A percentile compares a stretch with the other conserved stretches of the same genome.
Conservation (phyloP, 2,888 invertebrate genomes). For the Trilocha varians region DNA sequence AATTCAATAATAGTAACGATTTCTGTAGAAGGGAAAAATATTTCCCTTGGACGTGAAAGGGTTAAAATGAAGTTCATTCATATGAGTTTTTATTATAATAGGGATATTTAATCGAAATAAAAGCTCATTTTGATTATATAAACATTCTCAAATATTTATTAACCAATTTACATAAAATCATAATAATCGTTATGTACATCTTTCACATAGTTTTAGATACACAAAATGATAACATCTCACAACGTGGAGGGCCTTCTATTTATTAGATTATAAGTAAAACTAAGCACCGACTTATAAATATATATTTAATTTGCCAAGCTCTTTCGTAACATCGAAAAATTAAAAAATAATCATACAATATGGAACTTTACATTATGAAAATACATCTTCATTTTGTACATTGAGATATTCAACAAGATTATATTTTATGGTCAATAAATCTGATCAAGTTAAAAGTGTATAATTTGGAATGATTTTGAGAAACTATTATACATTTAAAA, state of each 20-base stretch:
- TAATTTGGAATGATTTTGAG: too few species aligned
- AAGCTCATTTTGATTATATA: conserved; percentile 61
- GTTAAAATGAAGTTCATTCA: too few species aligned
- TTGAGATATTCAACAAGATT: background rate
- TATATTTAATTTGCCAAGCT: conserved; percentile 54
- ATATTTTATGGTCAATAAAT: too few species aligned
- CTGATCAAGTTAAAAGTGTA: too few species aligned
- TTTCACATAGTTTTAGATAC: conserved; percentile 67
- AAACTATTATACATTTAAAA: too few species aligned
- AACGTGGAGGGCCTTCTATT: conserved; percentile 69
- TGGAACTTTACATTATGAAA: conserved; percentile 14
- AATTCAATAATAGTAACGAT: too few species aligned
- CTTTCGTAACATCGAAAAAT: conserved; percentile 20
- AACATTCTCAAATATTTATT: conserved; percentile 74
- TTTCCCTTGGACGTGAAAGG: too few species aligned
- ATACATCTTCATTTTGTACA: background rate
- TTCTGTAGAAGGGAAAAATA: too few species aligned
- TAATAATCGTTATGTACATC: conserved; percentile 68
- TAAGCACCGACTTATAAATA: conserved; percentile 69
- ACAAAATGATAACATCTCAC: conserved; percentile 65
- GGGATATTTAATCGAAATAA: conserved; percentile 23
- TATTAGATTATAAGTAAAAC: conserved; percentile 55
- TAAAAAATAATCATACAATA: conserved; percentile 12
- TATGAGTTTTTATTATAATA: too few species aligned
- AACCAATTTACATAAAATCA: conserved; percentile 73